Base-by-base conservation (phyloP, 2,888 invertebrate species). In the Eulithis testata region DNA sequence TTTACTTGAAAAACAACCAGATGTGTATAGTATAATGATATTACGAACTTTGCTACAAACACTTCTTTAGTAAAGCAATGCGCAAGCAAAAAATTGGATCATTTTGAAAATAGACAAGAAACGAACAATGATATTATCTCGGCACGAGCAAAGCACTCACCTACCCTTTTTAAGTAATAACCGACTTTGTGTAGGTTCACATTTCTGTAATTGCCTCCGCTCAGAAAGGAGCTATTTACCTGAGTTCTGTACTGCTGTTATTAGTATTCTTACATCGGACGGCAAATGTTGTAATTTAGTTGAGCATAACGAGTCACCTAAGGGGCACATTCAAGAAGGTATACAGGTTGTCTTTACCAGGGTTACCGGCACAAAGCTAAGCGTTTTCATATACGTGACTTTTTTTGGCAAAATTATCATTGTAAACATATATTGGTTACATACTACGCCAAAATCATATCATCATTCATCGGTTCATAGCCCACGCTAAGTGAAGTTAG, bases 201-300 rank as follows among this genome's bases (percentile, higher is more conserved):
- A 68, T 69, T 73, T 63, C 69, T 66, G 69, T 73, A 71, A 73
- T 74, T 76, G 76, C 70, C 55, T 69, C 66, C 68, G 68, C 73
- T 75, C 64, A 45, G 69, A 63, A 68, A 70, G 67, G 50, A 67
- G 71, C 73, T 72, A 77, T 73, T 76, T 78, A 75, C 78, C 67
- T 67, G 72, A 71, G 56, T 68, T 68, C 69, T 71, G 69, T 64
- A 68, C 67, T 70, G 65, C 66, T 80, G 80, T 82, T 84, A 80
- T 81, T 79, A 78, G 77, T 76, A 77, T 76, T 81, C 79, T 81
- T 78, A 79, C 77, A 76, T 74, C 73, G 80, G 78, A 80, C 78
- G 76, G 84, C 82, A 85, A 85, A 87, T 85, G 85, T 82, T 82
- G 86, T 85, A 89, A 90, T 90, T 89, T 88, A 67, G 63, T 67